A percentile compares a stretch with the other conserved stretches of the same genome.
Evolutionary conservation across 2,888 invertebrate genomes (phyloP).

Genomic region (Meghimatium bilineatum): DNA sequence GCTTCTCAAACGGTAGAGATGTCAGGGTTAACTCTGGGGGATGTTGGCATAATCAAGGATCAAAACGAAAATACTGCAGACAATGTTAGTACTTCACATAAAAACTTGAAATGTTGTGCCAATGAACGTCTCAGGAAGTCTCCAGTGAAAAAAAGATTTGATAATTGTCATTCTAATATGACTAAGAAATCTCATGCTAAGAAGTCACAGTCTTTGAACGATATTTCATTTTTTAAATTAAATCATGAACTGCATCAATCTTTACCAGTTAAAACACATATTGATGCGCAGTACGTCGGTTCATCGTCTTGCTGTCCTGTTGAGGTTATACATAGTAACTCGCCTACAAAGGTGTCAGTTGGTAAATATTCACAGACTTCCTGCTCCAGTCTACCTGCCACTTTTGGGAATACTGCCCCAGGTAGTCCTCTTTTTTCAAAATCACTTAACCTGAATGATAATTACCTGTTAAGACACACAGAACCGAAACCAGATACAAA

Average conservation of each 20-base stretch:
- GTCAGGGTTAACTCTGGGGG: background rate
- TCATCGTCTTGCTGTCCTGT: constrained; percentile 4
- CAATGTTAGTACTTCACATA: background rate
- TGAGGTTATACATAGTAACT: background rate
- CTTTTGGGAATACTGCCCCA: background rate
- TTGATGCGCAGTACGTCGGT: background rate
- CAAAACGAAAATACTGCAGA: background rate
- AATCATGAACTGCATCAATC: background rate
- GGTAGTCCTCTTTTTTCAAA: background rate
- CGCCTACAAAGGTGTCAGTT: background rate
- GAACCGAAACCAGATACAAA: background rate
- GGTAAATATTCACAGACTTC: background rate
- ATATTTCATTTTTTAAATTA: background rate
- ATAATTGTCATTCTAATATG: background rate
- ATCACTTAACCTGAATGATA: background rate
- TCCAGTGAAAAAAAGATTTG: background rate
- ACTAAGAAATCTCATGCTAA: background rate
- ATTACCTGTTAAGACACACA: background rate
- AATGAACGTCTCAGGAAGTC: background rate
- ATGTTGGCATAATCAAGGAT: background rate
- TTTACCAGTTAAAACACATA: background rate
- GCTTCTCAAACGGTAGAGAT: background rate
- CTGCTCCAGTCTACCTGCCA: constrained; percentile 38
- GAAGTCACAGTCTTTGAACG: background rate
- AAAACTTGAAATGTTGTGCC: background rate